These are phyloP conservation scores for Platyura marginata DNA, from an alignment of 1,140 invertebrate species.

Conservation along the genomic window DNA sequence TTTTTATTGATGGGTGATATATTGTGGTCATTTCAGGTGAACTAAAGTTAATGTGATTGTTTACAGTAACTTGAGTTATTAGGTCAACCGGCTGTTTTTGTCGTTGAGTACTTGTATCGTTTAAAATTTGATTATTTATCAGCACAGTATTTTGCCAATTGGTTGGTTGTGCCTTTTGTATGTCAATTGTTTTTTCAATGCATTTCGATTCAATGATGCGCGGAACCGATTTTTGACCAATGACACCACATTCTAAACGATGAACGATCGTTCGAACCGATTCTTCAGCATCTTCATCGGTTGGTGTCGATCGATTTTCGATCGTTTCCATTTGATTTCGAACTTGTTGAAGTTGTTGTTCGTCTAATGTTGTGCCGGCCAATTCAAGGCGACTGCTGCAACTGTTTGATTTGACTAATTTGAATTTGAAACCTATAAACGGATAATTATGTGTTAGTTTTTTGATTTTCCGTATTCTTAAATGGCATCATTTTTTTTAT, in stretches of 20 bases:
- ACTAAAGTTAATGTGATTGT: slow-evolving; percentile 22
- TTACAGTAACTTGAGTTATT: slow-evolving; percentile 16
- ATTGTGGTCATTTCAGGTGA: slow-evolving; percentile 2
- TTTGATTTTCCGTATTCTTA: not conserved
- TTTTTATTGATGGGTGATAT: not conserved
- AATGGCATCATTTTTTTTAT: not conserved
- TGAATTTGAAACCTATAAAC: slow-evolving; percentile 47
- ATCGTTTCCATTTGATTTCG: slow-evolving; percentile 18
- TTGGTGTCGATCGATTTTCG: slow-evolving; percentile 30
- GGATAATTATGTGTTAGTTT: too few relatives aligned
- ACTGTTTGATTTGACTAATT: slow-evolving; percentile 63
- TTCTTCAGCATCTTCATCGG: slow-evolving; percentile 21
- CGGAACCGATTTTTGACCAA: slow-evolving; percentile 1
- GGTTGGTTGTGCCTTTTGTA: slow-evolving; percentile 15
- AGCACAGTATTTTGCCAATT: not conserved
- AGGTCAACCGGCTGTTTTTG: not conserved
- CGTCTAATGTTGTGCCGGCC: slow-evolving; percentile 36
- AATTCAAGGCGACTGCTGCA: slow-evolving; percentile 64
- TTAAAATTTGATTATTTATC: not conserved
- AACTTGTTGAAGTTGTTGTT: slow-evolving; percentile 20
- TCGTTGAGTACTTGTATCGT: not conserved
- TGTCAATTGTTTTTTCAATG: slow-evolving; percentile 3
- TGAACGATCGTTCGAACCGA: slow-evolving; percentile 19
- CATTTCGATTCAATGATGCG: slow-evolving; percentile 6
- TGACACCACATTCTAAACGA: slow-evolving; percentile 12